Conservation (phyloP, 2,797 vertebrate genomes). For the Halcyon badia region DNA sequence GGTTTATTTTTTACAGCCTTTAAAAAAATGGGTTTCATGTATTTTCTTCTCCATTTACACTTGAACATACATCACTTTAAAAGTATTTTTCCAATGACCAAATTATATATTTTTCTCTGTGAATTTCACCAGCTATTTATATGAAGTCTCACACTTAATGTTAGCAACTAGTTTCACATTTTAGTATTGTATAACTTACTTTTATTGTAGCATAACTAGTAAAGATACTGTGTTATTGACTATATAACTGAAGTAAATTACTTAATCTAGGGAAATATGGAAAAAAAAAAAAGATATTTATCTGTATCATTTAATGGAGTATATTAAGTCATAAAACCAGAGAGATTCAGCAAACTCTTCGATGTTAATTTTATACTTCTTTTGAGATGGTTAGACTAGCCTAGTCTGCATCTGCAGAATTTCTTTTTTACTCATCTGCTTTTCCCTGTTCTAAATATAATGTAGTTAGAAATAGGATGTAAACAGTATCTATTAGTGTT, state of each 20-base stretch:
- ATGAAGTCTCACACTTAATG: not conserved
- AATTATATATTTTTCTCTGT: not conserved
- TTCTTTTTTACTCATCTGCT: not conserved
- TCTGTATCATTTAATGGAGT: not conserved
- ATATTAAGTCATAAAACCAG: not conserved
- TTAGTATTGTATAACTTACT: not conserved
- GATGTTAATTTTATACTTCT: not conserved
- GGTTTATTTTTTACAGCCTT: not conserved
- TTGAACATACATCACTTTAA: not conserved
- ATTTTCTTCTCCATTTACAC: not conserved
- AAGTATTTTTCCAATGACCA: not conserved
- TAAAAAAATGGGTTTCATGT: not conserved
- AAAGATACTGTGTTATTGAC: not conserved
- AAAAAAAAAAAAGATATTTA: not conserved
- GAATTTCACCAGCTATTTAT: not conserved
- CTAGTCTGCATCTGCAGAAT: not conserved
- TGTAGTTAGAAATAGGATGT: not conserved
- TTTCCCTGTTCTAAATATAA: not conserved
- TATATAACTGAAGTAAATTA: not conserved
- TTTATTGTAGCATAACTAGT: constrained; percentile 6
- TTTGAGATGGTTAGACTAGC: not conserved
- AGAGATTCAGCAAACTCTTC: not conserved
- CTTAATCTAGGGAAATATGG: constrained; percentile 21
- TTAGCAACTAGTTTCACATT: not conserved
- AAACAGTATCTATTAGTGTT: not conserved